Evolutionary conservation across 2,888 invertebrate species (phyloP).

Genomic region (Drosophila algonquin): DNA sequence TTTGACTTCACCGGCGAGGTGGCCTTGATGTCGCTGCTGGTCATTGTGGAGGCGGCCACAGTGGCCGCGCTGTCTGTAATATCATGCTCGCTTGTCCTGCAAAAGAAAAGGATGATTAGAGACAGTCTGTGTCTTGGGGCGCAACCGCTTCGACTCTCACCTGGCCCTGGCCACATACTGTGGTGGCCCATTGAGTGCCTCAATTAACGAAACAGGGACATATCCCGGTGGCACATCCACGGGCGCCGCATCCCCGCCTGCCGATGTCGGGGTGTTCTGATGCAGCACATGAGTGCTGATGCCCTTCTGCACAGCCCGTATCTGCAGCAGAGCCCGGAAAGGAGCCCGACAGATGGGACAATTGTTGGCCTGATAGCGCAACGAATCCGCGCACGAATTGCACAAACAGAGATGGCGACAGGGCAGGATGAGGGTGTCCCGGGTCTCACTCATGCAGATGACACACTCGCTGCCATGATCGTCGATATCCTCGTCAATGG

Average conservation of each 20-base stretch:
- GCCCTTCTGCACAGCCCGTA: conserved; percentile 94
- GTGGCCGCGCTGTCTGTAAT: conserved; percentile 47
- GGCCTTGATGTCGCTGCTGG: conserved; percentile 71
- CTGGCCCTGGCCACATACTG: conserved; percentile 77
- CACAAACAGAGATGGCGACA: conserved; percentile 98
- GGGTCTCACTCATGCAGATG: conserved; percentile 99
- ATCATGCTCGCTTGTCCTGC: conserved; percentile 56
- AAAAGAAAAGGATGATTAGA: not conserved
- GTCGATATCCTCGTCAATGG: conserved; percentile 92
- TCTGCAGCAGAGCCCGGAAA: conserved; percentile 97
- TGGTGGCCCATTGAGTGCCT: conserved; percentile 96
- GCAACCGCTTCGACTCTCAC: conserved; percentile 32
- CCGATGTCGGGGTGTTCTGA: conserved; percentile 85
- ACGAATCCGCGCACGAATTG: conserved; percentile 97
- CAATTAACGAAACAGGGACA: conserved; percentile 96
- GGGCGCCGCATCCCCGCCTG: conserved; percentile 85
- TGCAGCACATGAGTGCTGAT: conserved; percentile 81
- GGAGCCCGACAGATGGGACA: conserved; percentile 99
- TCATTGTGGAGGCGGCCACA: conserved; percentile 71
- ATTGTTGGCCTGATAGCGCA: conserved; percentile 98
- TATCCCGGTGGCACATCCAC: conserved; percentile 93
- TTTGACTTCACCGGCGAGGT: conserved; percentile 82
- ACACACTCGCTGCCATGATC: conserved; percentile 99
- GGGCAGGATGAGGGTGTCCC: conserved; percentile 98
- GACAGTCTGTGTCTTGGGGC: not conserved